Conservation (phyloP, 2,113 vertebrate genomes). For the Pelecanus crispus region DNA sequence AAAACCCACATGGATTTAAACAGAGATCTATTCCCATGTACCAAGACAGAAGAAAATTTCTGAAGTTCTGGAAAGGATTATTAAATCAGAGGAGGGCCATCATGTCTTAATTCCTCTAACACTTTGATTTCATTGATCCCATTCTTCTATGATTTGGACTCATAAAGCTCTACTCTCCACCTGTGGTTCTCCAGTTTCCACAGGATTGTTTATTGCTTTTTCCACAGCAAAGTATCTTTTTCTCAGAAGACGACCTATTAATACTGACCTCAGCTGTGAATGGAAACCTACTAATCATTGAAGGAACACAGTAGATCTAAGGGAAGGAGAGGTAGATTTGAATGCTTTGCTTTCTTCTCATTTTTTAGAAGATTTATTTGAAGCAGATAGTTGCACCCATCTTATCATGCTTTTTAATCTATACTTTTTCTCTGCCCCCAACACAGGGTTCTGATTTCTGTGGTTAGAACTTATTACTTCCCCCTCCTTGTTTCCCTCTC, state of each 20-base stretch:
- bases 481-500: not conserved
- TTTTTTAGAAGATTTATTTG: not conserved
- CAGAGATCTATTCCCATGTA: not conserved
- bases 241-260: not conserved
- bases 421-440: not conserved
- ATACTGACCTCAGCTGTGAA: not conserved
- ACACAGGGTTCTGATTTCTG: too few species aligned
- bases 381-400: not conserved
- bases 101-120: not conserved
- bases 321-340: not conserved
- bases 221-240: not conserved
- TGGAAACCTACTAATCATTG: not conserved
- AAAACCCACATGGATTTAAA: not conserved
- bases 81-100: not conserved
- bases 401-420: not conserved
- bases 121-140: not conserved
- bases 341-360: not conserved
- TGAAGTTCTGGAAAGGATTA: not conserved
- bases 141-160: not conserved
- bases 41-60: not conserved
- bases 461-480: not conserved
- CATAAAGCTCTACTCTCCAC: not conserved
- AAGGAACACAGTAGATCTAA: not conserved
- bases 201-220: not conserved
- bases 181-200: not conserved